These are phyloP conservation scores for Lutjanus argentimaculatus DNA, from an alignment of 2,797 vertebrate genomes.

Conservation along the genomic window DNA sequence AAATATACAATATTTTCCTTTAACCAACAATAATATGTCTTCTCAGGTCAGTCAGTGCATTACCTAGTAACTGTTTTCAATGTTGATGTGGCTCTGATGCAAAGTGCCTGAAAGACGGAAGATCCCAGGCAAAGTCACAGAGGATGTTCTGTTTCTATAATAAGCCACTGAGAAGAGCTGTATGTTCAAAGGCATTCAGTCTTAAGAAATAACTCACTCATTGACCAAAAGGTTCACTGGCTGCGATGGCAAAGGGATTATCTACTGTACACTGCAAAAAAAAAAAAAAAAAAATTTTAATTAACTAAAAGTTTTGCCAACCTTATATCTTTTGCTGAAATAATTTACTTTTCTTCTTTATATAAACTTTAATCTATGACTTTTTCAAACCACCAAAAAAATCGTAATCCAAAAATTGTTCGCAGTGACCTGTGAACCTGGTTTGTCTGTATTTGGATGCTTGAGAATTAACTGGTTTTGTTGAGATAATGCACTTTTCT, in stretches of 20 bases:
- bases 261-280: not conserved
- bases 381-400: no score
- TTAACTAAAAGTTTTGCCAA: no score
- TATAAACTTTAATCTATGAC: no score
- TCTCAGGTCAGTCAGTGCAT: conserved; percentile 51
- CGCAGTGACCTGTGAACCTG: no score
- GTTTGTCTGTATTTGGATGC: no score
- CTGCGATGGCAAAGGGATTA: conserved; percentile 18
- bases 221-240: conserved; percentile 15
- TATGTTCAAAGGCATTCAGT: conserved; percentile 52
- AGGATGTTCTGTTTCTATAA: conserved; percentile 1
- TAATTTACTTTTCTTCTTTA: no score
- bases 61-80: conserved; percentile 19
- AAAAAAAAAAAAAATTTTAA: no score
- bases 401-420: no score
- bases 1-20: conserved; percentile 26
- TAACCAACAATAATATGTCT: conserved; percentile 18
- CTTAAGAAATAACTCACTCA: conserved; percentile 19
- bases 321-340: no score
- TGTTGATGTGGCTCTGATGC: conserved; percentile 36
- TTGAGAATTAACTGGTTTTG: no score
- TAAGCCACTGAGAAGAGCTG: conserved; percentile 38
- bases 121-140: conserved; percentile 22
- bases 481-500: no score
- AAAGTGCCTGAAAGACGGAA: conserved; percentile 29